Base-by-base conservation (phyloP, 2,113 vertebrate genomes). In the Prunella himalayana region DNA sequence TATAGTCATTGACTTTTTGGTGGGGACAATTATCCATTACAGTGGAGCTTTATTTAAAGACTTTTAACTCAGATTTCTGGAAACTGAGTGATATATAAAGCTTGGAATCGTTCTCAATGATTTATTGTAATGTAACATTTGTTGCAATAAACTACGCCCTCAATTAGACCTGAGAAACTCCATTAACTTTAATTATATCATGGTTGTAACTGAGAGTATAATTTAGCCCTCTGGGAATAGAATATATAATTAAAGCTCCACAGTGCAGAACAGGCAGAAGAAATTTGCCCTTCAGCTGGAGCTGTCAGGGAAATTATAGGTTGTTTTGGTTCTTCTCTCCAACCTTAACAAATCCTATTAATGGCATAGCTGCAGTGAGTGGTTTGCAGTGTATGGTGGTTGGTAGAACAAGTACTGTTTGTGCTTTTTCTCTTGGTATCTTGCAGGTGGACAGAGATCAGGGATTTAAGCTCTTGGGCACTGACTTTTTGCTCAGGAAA, bases 151-250 rank as follows among this genome's bases (percentile, higher is more conserved):
- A 93, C 60, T 63, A 50, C 54, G 33, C 33, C 72, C 66, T 96
- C 71, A 77, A 71, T 94, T 94, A 96, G 85, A 90, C 41, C 69
- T 45, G 60, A 92, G 56, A 18, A 93, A 90, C 68, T 86, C 85
- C 51, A 92, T 93, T 95, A 92, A 86, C 71, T 96, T 88, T 94
- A 94, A 92, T 96, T 96, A 83, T 94, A 66, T 49, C 82, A 4
- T 56, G 53, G 41, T 82, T 75, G 79, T 94, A 93, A 94, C 76
- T 53, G 79, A 96, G 88, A 90, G 47, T 49, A 53, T 97, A 93
- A 96, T 95, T 91, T 93, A 30, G 39, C 6, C 68, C 22, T 63
- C 41, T 73, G 88, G 79, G 82, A 83, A 56, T 2, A 60, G 75
- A 88, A 56, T 78, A 41, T 50, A 37, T 82, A 81, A 78, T 94